phyloP scores from a whole-genome alignment of 2,797 vertebrate species.

The Poecilia velifera region DNA sequence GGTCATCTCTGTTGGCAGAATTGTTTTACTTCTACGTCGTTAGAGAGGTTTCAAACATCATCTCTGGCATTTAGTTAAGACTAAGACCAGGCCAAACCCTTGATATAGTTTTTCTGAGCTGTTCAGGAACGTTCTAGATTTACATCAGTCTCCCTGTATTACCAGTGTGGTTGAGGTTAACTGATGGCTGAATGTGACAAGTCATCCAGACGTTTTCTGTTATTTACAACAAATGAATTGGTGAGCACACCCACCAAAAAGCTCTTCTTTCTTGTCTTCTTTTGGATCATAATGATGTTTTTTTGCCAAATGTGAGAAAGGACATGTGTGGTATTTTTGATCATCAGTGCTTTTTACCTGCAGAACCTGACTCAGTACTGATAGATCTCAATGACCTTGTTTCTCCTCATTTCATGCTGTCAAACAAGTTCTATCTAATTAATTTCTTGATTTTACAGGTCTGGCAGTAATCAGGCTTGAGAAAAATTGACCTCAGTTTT shows the following conservation, averaged over 20 bases:
- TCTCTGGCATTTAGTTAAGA: neutral
- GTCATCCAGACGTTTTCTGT: neutral
- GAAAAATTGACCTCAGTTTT: neutral
- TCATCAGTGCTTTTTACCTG: neutral
- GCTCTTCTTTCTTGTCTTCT: neutral
- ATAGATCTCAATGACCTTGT: neutral
- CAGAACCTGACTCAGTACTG: too few relatives aligned
- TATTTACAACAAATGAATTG: neutral
- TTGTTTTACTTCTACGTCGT: neutral
- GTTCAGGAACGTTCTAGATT: neutral
- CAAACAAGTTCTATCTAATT: neutral
- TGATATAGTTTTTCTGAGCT: neutral
- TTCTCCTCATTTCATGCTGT: neutral
- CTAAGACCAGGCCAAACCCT: neutral
- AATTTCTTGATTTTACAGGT: neutral
- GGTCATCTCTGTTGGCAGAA: neutral
- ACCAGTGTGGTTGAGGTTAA: neutral
- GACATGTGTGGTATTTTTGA: neutral
- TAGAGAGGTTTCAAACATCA: neutral
- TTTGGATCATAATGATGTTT: neutral
- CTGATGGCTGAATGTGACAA: neutral
- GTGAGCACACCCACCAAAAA: neutral
- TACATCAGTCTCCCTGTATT: neutral
- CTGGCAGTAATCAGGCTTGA: neutral
- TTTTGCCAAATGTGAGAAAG: neutral